Percentiles rank a stretch among this genome's conserved stretches.
Conservation (phyloP, 2,797 vertebrate species). For the Rhynchotus rufescens region DNA sequence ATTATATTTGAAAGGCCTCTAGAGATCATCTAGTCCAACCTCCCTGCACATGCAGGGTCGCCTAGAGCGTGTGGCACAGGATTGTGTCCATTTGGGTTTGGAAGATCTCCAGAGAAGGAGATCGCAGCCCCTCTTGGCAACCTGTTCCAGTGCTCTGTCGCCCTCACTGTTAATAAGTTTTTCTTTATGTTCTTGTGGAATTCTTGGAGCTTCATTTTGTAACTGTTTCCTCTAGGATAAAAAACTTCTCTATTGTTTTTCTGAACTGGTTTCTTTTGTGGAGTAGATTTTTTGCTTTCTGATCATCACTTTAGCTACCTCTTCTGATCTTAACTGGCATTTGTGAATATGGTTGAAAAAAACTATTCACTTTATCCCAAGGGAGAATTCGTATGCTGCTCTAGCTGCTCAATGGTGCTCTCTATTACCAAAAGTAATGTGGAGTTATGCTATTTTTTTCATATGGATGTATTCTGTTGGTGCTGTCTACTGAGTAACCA, state of each 20-base stretch:
- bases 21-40: no score
- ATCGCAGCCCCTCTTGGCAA: no score
- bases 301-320: not conserved
- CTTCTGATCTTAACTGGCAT: not conserved
- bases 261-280: not conserved
- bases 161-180: no score
- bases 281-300: not conserved
- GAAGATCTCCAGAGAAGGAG: no score
- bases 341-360: not conserved
- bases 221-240: no score
- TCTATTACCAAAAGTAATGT: not conserved
- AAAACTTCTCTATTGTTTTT: not conserved
- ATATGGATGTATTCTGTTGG: not conserved
- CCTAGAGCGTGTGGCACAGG: no score
- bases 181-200: no score
- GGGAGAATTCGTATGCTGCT: not conserved
- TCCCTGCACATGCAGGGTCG: no score
- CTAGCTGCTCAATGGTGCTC: not conserved
- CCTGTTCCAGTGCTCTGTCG: no score
- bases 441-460: not conserved
- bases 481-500: not conserved
- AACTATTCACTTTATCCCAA: not conserved
- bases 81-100: no score
- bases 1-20: no score
- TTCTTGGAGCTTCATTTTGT: no score